phyloP scores from a whole-genome alignment of 1,140 invertebrate species.

The Tyrophagus putrescentiae region DNA sequence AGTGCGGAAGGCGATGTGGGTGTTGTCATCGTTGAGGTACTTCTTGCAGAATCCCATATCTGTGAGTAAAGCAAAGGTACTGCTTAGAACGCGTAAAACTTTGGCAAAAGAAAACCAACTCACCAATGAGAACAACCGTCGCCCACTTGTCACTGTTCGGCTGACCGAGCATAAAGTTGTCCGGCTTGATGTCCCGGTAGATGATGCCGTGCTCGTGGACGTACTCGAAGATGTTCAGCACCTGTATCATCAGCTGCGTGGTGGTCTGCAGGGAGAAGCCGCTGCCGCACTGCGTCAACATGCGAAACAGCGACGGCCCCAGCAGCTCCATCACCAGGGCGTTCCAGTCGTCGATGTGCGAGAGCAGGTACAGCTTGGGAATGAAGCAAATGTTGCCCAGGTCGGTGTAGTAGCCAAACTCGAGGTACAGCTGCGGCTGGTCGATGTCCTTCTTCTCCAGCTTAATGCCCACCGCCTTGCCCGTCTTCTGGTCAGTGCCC shows the following conservation, averaged over 20 bases:
- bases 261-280: constrained; percentile 26
- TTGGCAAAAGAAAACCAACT: not conserved
- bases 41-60: constrained; percentile 48
- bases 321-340: constrained; percentile 28
- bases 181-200: constrained; percentile 26
- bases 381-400: not conserved
- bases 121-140: constrained; percentile 5
- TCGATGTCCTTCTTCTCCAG: not conserved
- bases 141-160: not conserved
- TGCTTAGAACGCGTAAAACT: too few relatives aligned
- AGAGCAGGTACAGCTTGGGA: constrained; percentile 13
- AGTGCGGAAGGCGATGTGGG: constrained; percentile 44
- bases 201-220: constrained; percentile 23
- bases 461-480: constrained; percentile 13
- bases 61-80: too few relatives aligned
- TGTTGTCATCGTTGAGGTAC: constrained; percentile 41
- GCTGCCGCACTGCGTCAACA: constrained; percentile 27
- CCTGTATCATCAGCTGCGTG: constrained; percentile 25
- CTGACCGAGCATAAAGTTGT: constrained; percentile 24
- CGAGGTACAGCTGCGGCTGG: constrained; percentile 15
- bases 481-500: not conserved
- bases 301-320: constrained; percentile 27
- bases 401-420: constrained; percentile 13
- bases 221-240: constrained; percentile 18
- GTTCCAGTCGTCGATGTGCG: constrained; percentile 4